Evolutionary conservation across 2,797 vertebrate species (phyloP).

Genomic region (Helarctos malayanus): DNA sequence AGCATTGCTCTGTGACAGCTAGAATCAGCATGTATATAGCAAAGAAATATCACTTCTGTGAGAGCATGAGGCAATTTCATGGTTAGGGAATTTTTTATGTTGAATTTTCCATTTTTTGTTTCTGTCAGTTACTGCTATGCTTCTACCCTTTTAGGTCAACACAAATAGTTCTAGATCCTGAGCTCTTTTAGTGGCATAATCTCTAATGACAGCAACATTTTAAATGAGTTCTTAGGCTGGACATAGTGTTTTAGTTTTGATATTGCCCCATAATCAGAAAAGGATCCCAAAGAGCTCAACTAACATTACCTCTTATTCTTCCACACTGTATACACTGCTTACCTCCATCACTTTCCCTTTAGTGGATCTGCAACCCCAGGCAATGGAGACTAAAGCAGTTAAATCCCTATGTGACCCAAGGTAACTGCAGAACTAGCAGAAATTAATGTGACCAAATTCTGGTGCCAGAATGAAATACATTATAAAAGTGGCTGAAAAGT

Average conservation of each 20-base stretch:
- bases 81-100: not conserved
- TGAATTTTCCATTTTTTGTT: constrained; percentile 66
- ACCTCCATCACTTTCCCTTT: not conserved
- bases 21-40: not conserved
- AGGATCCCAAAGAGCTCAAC: not conserved
- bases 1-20: constrained; percentile 15
- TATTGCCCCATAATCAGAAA: constrained; percentile 16
- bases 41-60: constrained; percentile 46
- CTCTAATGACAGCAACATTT: constrained; percentile 53
- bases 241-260: constrained; percentile 61
- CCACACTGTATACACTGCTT: not conserved
- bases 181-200: not conserved
- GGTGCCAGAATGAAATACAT: constrained; percentile 8
- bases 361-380: not conserved
- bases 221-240: constrained; percentile 1
- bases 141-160: constrained; percentile 8
- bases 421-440: not conserved
- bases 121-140: constrained; percentile 12
- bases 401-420: not conserved
- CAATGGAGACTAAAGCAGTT: not conserved
- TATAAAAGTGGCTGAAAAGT: constrained; percentile 14
- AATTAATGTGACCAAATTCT: constrained; percentile 2
- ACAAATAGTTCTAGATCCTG: constrained; percentile 46
- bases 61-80: constrained; percentile 54
- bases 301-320: not conserved